Evolutionary conservation across 2,797 vertebrate genomes (phyloP), one percentile per base, ranked within the genome.

Genomic region (Hyperoplus immaculatus): DNA sequence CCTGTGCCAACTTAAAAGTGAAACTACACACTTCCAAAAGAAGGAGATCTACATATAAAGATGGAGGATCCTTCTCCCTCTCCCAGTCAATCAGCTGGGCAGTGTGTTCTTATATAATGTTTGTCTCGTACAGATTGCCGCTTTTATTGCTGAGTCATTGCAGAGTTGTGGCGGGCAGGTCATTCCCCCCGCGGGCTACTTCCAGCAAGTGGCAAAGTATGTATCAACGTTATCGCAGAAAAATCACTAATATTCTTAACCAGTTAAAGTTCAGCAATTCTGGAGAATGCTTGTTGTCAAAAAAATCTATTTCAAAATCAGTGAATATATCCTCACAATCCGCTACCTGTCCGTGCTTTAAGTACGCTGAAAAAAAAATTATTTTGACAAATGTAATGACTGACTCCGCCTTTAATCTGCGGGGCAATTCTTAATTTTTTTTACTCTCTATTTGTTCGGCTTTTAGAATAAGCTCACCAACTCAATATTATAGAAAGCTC

Each of bases 131-230:
- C 95, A 99, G 98, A 97, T 99, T 87, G 97, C 98, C 73, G 98
- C 97, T 80, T 99, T 99, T 93, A 98, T 98, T 86, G 97, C 97
- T 18, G 98, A 99, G 92, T 99, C 98, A 85, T 91, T 99, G 96
- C 98, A 99, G 95, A 99, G 98, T 91, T 99, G 98, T 87, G 98
- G 98, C 47, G 98, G 98, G 71, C 98, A 99, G 95, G 94, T 99
- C 88, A 97, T 99, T 87, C 98, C 98, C 89, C 98, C 98, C 6
- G 87, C 72, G 78, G 97, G 97, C 91, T 99, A 99, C 91, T 99
- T 99, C 96, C 97, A 98, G 94, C 97, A 97, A 96, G 98, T 99
- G 92, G 96, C 97, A 90, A 87, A 97, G 98, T 99, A 97, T 69
- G 98, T 98, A 96, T 75, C 70, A 72, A 59, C 42, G 15, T 78